phyloP scores from a whole-genome alignment of 2,888 invertebrate species.

The Andrena haemorrhoa region DNA sequence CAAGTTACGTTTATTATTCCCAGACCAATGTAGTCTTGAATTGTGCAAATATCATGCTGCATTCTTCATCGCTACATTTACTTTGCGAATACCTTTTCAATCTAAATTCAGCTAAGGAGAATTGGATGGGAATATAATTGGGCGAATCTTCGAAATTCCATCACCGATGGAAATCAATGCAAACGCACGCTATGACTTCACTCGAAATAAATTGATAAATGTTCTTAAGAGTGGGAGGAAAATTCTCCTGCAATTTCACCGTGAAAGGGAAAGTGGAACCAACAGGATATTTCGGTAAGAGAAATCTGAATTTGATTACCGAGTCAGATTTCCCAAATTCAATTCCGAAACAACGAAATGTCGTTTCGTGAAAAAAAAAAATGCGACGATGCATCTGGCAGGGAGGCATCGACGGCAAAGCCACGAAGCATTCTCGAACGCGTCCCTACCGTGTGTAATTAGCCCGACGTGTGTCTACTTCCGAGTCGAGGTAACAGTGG shows the following conservation, averaged over 20 bases:
- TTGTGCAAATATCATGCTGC: background rate
- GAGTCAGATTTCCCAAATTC: background rate
- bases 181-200: too few species aligned
- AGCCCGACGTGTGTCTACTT: constrained; percentile 80
- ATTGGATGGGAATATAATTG: too few species aligned
- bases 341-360: background rate
- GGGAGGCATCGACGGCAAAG: background rate
- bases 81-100: too few species aligned
- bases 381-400: constrained; percentile 18
- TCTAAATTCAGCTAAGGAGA: too few species aligned
- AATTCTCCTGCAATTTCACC: background rate
- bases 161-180: too few species aligned
- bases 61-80: background rate
- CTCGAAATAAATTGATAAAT: too few species aligned
- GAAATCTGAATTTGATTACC: background rate
- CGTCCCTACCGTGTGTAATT: constrained; percentile 78
- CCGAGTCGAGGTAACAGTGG: constrained; percentile 75
- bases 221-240: too few species aligned
- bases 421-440: constrained; percentile 37
- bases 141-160: too few species aligned
- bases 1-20: constrained; percentile 24
- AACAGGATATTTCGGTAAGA: background rate
- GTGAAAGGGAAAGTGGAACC: background rate
- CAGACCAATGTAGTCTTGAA: background rate
- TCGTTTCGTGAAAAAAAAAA: background rate